These are phyloP conservation scores for Ips typographus DNA, from an alignment of 1,140 invertebrate genomes.

Conservation along the genomic window DNA sequence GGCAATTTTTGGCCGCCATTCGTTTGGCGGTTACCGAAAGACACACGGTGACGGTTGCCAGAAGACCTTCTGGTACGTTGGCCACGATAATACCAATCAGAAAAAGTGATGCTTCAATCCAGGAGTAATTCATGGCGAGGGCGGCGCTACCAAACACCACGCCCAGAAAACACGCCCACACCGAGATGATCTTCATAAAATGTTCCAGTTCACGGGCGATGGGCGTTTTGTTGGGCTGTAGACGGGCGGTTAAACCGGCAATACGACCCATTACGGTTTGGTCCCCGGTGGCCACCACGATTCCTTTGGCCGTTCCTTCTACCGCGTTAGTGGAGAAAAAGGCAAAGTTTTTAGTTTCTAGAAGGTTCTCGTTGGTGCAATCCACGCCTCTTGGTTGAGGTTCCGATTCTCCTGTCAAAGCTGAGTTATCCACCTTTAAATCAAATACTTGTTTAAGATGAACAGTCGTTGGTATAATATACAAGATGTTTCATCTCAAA, in stretches of 20 bases:
- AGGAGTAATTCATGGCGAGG: conserved; percentile 68
- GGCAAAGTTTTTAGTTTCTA: conserved; percentile 76
- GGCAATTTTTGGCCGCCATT: conserved; percentile 76
- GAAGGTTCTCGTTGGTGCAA: conserved; percentile 66
- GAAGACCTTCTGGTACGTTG: conserved; percentile 78
- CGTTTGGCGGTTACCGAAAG: conserved; percentile 73
- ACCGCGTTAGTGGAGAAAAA: conserved; percentile 81
- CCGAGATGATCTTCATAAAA: conserved; percentile 77
- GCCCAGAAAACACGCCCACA: conserved; percentile 76
- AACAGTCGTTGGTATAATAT: no score
- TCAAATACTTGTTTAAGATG: neutral
- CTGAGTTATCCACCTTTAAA: conserved; percentile 62
- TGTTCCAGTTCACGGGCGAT: conserved; percentile 76
- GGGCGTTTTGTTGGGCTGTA: conserved; percentile 73
- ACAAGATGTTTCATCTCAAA: no score
- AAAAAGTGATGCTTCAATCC: conserved; percentile 78
- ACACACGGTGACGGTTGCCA: conserved; percentile 79
- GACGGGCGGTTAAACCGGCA: conserved; percentile 73
- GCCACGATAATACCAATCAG: conserved; percentile 84
- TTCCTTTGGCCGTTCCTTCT: conserved; percentile 68
- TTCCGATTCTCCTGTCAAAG: conserved; percentile 76
- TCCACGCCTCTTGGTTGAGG: conserved; percentile 64
- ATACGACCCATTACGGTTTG: conserved; percentile 82
- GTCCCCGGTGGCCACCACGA: conserved; percentile 81
- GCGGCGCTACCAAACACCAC: conserved; percentile 73